Percentiles rank a stretch among this genome's conserved stretches.
Conservation (phyloP, 2,888 invertebrate species). For the Coelogynopora nodosa region DNA sequence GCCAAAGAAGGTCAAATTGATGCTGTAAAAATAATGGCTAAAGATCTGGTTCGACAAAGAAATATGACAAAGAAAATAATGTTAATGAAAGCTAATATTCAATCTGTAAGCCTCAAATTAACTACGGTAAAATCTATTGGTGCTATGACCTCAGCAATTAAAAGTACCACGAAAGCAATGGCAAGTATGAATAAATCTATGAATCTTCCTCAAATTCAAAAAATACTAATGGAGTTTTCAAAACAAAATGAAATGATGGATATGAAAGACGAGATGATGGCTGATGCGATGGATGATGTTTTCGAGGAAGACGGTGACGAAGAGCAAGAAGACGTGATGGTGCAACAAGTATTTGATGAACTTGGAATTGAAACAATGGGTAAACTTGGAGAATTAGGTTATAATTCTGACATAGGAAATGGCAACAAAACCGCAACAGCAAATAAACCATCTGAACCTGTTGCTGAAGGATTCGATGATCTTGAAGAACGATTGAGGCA, state of each 20-base stretch:
- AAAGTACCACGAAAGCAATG: background rate
- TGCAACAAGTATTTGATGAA: background rate
- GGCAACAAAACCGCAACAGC: background rate
- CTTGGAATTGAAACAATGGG: background rate
- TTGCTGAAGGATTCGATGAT: background rate
- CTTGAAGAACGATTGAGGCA: background rate
- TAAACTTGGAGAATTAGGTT: background rate
- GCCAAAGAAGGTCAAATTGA: background rate
- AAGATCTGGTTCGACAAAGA: background rate
- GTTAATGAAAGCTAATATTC: background rate
- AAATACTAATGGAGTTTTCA: background rate
- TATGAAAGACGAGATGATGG: background rate
- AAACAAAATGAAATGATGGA: background rate
- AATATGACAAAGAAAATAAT: background rate
- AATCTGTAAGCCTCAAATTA: background rate
- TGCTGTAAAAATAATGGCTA: background rate
- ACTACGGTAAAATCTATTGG: background rate
- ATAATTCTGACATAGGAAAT: background rate
- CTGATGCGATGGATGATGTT: background rate
- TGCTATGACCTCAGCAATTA: background rate
- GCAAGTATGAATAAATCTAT: background rate
- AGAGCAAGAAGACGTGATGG: background rate
- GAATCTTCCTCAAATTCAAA: background rate
- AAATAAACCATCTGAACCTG: background rate
- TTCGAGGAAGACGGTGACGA: background rate